Evolutionary conservation across 2,797 vertebrate species (phyloP).

Genomic region (Alfaro cultratus): DNA sequence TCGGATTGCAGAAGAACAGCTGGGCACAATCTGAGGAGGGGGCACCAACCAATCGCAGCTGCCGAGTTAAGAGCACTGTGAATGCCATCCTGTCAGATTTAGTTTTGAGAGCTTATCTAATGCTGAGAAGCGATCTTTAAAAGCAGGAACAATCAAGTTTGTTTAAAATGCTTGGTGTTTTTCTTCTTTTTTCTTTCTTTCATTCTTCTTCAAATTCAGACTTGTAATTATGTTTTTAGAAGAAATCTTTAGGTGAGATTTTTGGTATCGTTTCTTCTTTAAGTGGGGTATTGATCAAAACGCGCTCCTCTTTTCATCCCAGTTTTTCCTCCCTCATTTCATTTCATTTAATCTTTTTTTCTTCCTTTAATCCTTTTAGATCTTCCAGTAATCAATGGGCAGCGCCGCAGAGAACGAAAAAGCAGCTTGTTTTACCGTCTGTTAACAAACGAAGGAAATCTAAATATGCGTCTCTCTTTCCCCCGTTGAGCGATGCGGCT

Average conservation of each 20-base stretch:
- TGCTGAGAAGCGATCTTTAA: constrained; percentile 58
- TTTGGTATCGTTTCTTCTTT: constrained; percentile 44
- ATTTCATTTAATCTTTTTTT: constrained; percentile 13
- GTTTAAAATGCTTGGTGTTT: constrained; percentile 54
- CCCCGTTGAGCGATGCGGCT: constrained; percentile 42
- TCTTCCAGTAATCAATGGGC: constrained; percentile 34
- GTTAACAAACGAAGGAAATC: constrained; percentile 73
- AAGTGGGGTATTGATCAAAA: constrained; percentile 65
- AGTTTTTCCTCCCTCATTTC: constrained; percentile 34
- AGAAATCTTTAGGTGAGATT: constrained; percentile 61
- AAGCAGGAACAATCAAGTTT: constrained; percentile 67
- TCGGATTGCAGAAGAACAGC: constrained; percentile 28
- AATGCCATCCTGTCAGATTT: constrained; percentile 75
- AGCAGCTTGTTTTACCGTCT: constrained; percentile 12
- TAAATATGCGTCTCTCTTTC: constrained; percentile 69
- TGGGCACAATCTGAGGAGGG: constrained; percentile 47
- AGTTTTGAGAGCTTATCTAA: constrained; percentile 64
- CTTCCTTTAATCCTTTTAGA: constrained; percentile 30
- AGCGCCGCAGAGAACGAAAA: constrained; percentile 37
- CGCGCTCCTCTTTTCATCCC: constrained; percentile 34
- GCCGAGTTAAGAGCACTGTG: constrained; percentile 71
- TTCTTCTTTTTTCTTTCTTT: neutral
- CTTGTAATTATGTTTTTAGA: constrained; percentile 69
- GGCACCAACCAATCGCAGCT: constrained; percentile 61
- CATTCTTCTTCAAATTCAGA: constrained; percentile 46